These are phyloP conservation scores for Hedya salicella DNA, from an alignment of 2,888 invertebrate species.

Conservation along the genomic window DNA sequence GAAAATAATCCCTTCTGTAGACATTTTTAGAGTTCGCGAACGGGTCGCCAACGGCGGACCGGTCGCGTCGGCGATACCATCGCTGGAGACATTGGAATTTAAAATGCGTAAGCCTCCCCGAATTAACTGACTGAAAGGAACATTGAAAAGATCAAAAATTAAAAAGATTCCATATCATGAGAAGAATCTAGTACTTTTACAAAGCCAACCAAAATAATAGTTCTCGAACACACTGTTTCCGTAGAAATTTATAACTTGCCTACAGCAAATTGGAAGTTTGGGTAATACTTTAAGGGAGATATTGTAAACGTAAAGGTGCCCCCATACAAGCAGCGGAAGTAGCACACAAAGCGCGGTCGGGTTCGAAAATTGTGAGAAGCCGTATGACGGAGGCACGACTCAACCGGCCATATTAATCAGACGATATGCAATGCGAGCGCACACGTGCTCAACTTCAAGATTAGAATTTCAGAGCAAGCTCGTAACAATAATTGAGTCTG, in stretches of 20 bases:
- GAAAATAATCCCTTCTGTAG: constrained; percentile 72
- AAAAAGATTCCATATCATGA: constrained; percentile 47
- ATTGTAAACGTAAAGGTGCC: constrained; percentile 24
- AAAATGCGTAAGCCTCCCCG: constrained; percentile 63
- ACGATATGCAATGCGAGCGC: constrained; percentile 72
- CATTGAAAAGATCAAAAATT: constrained; percentile 54
- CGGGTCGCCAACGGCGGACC: constrained; percentile 50
- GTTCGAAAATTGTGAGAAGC: constrained; percentile 72
- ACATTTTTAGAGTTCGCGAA: constrained; percentile 67
- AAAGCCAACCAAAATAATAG: background rate
- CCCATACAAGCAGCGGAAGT: constrained; percentile 15
- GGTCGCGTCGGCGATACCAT: constrained; percentile 64
- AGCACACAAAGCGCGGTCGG: constrained; percentile 51
- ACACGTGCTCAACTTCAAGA: constrained; percentile 71
- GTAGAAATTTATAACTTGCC: background rate
- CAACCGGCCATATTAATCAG: constrained; percentile 75
- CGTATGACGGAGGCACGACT: constrained; percentile 56
- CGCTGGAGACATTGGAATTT: constrained; percentile 65
- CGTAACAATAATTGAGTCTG: constrained; percentile 75
- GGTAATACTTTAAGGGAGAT: constrained; percentile 1
- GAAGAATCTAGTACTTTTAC: background rate
- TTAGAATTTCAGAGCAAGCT: constrained; percentile 69
- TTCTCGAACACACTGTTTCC: background rate
- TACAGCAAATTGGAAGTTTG: constrained; percentile 9
- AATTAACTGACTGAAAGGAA: constrained; percentile 57